Percentiles rank a stretch among this genome's conserved stretches.
phyloP scores from a whole-genome alignment of 2,113 vertebrate genomes.

The Formicarius rufipectus region DNA sequence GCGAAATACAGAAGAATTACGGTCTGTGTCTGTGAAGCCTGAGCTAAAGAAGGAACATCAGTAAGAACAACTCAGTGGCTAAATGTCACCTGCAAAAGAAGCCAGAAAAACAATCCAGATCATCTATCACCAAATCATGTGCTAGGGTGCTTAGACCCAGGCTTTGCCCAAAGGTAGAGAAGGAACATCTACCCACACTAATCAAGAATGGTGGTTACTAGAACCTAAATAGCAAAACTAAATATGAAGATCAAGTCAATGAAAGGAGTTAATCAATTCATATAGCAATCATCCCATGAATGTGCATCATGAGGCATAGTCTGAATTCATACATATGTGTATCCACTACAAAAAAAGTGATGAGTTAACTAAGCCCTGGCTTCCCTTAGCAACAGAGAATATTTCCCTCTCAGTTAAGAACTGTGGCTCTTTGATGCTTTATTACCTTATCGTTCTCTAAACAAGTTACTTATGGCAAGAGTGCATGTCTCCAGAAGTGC shows the following conservation, averaged over 20 bases:
- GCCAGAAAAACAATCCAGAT: neutral
- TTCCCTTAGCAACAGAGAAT: slow-evolving; percentile 48
- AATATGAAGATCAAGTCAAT: neutral
- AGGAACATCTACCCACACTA: neutral
- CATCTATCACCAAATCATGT: neutral
- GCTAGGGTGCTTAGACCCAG: neutral
- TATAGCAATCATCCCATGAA: neutral
- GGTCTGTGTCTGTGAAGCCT: neutral
- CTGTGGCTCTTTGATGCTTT: neutral
- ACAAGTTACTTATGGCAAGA: neutral
- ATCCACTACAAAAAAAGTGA: neutral
- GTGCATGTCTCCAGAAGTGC: neutral
- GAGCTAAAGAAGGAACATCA: neutral
- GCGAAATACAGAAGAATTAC: neutral
- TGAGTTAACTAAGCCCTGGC: neutral
- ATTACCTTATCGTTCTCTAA: neutral
- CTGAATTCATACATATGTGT: neutral
- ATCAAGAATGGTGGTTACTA: neutral
- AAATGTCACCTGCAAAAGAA: neutral
- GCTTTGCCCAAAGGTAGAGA: neutral
- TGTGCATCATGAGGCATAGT: neutral
- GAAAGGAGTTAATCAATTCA: slow-evolving; percentile 27
- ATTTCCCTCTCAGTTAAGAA: slow-evolving; percentile 17
- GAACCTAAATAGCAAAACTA: neutral
- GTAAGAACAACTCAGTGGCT: neutral